Evolutionary conservation across 2,113 vertebrate species (phyloP), one percentile per base, ranked within the genome.

Genomic region (Seriola rivoliana): DNA sequence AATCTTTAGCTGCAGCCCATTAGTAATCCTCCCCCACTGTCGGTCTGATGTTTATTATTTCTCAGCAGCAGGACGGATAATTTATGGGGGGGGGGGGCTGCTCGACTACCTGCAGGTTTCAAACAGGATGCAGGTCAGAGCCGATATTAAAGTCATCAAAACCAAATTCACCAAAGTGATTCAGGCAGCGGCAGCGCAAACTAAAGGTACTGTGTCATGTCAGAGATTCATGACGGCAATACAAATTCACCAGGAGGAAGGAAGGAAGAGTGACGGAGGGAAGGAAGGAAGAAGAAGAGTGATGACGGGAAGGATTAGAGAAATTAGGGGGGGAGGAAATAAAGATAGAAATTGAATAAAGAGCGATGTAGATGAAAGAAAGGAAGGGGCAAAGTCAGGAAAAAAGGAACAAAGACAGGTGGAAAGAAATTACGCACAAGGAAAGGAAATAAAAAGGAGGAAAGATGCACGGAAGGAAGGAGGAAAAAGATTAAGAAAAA

Each of bases 1-100:
- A 88, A 92, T 93, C 88, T 89, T 90, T 34, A 81, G 88, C 87
- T 63, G 80, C 78, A 78, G 83, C 82, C 82, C 88, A 86, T 93
- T 84, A 91, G 89, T 90, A 91, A 91, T 89, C 69, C 71, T 40
- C 65, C 12, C 17, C 69, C 55, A 19, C 78, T 72, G 68, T 14
- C 57, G 19, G 38, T 8, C 68, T 50, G 65, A 60, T 84, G 78
- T 84, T 91, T 88, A 85, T 92, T 89, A 88, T 90, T 89, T 80
- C 74, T 71, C 87, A 46, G 82, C 77, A 84, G 88, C 80, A 68
- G 55, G 78, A 73, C 5, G 0, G 73, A 70, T 87, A 71, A 91
- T 93, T 91, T 85, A 92, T 75, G 77, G 70, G 55, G n/a, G 59
- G n/a, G 60, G 32, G 25, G 59, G 57, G 48, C 46, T n/a, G 46